A percentile compares a stretch with the other conserved stretches of the same genome.
Conservation (phyloP, 2,888 invertebrate species). For the Mantis religiosa region DNA sequence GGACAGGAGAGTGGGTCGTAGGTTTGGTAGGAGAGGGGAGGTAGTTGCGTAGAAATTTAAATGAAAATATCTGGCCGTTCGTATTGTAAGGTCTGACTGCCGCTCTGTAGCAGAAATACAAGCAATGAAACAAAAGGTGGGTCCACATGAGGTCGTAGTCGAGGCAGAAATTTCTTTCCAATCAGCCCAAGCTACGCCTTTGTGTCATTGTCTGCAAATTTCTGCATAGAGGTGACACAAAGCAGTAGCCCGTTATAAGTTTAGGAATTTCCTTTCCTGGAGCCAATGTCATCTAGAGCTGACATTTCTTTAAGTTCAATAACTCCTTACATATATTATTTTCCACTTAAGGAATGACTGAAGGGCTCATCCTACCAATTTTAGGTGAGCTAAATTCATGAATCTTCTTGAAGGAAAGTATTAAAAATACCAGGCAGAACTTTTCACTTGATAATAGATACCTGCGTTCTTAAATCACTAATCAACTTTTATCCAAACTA, state of each 20-base stretch:
- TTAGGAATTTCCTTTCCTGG: not conserved
- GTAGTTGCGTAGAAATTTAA: slow-evolving; percentile 23
- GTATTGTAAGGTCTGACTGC: slow-evolving; percentile 22
- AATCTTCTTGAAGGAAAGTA: too few species aligned
- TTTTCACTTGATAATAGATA: too few species aligned
- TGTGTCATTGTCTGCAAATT: not conserved
- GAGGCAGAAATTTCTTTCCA: not conserved
- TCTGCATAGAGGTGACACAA: not conserved
- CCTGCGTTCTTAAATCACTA: too few species aligned
- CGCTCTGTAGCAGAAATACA: slow-evolving; percentile 10
- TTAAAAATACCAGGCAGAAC: too few species aligned
- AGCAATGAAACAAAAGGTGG: slow-evolving; percentile 4
- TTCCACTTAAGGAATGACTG: too few species aligned
- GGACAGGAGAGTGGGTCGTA: not conserved
- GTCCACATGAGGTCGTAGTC: not conserved
- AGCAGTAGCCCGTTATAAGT: not conserved
- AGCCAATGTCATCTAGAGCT: too few species aligned
- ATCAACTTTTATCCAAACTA: too few species aligned
- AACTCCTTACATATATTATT: too few species aligned
- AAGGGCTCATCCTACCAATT: too few species aligned
- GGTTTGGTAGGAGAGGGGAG: not conserved
- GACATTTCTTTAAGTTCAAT: too few species aligned
- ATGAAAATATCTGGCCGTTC: slow-evolving; percentile 27
- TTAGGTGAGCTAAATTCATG: too few species aligned
- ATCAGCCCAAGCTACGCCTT: not conserved